Conservation (phyloP, 2,888 invertebrate genomes). For the Cephus pygmeus region DNA sequence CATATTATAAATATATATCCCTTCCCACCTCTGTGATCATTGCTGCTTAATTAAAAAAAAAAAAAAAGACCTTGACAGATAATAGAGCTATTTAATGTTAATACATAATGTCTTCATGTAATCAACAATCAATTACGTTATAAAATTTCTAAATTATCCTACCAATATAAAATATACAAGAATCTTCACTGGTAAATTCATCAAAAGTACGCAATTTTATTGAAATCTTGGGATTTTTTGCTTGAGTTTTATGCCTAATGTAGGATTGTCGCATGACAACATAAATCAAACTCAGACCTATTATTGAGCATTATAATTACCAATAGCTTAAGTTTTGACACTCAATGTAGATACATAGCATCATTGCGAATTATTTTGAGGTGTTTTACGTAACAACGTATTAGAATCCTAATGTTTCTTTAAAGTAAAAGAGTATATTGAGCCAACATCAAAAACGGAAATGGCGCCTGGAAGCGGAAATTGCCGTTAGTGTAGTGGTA, state of each 20-base stretch:
- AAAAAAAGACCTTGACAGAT: not conserved
- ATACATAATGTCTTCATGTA: not conserved
- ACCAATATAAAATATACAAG: not conserved
- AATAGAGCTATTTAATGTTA: not conserved
- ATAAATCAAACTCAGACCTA: not conserved
- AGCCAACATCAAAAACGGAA: conserved; percentile 34
- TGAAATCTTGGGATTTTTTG: not conserved
- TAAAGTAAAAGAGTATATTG: conserved; percentile 13
- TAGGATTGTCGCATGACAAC: not conserved
- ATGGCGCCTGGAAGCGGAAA: conserved; percentile 30
- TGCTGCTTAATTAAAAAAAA: not conserved
- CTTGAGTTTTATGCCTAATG: not conserved
- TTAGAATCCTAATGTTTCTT: not conserved
- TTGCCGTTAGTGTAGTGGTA: conserved; percentile 46
- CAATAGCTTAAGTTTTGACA: not conserved
- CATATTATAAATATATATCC: not conserved
- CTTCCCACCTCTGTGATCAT: not conserved
- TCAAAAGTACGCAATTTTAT: not conserved
- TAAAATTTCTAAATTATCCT: not conserved
- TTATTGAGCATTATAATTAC: not conserved
- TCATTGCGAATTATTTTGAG: not conserved
- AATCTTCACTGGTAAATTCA: not conserved
- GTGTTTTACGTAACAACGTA: not conserved
- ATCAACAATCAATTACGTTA: not conserved
- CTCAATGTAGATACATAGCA: not conserved